These are phyloP conservation scores for Geopemphigus sp. DNA, from an alignment of 1,140 invertebrate species.

Conservation along the genomic window DNA sequence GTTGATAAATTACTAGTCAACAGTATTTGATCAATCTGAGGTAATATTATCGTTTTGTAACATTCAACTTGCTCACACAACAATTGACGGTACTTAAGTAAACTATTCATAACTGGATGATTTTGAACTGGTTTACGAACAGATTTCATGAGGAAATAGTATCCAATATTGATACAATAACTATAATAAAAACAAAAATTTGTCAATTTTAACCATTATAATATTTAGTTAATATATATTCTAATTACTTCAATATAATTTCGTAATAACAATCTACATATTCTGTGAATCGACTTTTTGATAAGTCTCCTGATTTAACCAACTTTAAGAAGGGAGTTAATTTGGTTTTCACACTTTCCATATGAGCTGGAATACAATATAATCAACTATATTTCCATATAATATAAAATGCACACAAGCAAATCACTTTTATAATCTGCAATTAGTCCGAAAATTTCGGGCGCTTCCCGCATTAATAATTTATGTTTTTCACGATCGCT, in stretches of 20 bases:
- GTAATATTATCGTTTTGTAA: constrained; percentile 15
- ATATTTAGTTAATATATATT: neutral
- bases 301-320: constrained; percentile 60
- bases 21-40: constrained; percentile 24
- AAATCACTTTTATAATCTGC: constrained; percentile 72
- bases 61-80: constrained; percentile 60
- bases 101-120: constrained; percentile 81
- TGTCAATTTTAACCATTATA: neutral
- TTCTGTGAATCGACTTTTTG: constrained; percentile 61
- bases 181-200: constrained; percentile 55
- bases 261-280: constrained; percentile 73
- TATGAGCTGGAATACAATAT: constrained; percentile 14
- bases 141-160: constrained; percentile 80
- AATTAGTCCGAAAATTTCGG: constrained; percentile 74
- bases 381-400: too few species aligned
- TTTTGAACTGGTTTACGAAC: constrained; percentile 67
- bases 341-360: constrained; percentile 8
- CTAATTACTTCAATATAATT: constrained; percentile 58
- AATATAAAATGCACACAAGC: neutral
- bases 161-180: constrained; percentile 82
- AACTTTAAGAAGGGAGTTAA: constrained; percentile 56
- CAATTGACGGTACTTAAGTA: constrained; percentile 76
- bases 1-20: neutral
- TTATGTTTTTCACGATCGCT: constrained; percentile 71
- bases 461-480: constrained; percentile 77